Conservation (phyloP, 2,113 vertebrate genomes). For the Tympanuchus pallidicinctus region DNA sequence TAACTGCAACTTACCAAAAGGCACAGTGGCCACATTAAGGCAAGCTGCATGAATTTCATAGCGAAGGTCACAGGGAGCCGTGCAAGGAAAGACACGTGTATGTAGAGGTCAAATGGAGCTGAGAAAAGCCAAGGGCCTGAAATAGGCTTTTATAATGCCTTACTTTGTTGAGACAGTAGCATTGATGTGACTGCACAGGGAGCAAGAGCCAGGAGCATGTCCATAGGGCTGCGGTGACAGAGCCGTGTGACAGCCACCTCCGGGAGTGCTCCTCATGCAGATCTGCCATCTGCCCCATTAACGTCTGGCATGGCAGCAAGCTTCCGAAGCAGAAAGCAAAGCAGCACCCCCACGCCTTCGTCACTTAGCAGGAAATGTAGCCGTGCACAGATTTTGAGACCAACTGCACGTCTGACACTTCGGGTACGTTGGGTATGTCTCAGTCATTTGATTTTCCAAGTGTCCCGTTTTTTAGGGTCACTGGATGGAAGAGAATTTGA, state of each 20-base stretch:
- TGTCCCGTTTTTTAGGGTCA: neutral
- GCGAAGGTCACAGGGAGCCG: neutral
- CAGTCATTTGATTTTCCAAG: neutral
- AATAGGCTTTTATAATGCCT: neutral
- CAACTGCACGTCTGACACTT: neutral
- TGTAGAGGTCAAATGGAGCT: neutral
- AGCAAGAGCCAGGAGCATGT: neutral
- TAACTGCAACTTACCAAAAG: neutral
- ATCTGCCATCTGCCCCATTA: neutral
- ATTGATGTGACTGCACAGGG: neutral
- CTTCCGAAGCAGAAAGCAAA: neutral
- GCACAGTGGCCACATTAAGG: neutral
- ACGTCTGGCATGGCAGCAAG: neutral
- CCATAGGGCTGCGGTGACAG: neutral
- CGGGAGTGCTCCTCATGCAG: neutral
- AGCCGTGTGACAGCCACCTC: neutral
- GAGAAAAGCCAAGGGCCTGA: neutral
- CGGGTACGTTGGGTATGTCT: fast-evolving
- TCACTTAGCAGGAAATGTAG: neutral
- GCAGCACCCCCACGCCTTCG: fast-evolving
- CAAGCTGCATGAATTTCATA: neutral
- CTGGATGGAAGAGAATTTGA: neutral
- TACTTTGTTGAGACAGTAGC: neutral
- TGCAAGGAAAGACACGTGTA: neutral
- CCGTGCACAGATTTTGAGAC: neutral